These are phyloP conservation scores for Cavia porcellus DNA, from an alignment of 2,113 vertebrate genomes.

Conservation along the genomic window DNA sequence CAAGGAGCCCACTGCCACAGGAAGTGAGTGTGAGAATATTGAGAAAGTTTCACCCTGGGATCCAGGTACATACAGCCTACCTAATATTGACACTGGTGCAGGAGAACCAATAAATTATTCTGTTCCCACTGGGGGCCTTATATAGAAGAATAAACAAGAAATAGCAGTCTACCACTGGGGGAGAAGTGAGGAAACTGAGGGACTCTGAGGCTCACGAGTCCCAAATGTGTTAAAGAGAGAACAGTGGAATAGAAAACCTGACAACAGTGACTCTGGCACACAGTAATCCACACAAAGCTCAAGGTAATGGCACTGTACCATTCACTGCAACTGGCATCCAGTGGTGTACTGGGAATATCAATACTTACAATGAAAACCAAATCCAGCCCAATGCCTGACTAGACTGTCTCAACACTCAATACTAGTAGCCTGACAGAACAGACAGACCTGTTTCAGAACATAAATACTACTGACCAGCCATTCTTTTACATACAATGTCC, in stretches of 20 bases:
- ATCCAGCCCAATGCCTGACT: neutral
- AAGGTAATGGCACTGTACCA: neutral
- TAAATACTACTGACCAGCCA: neutral
- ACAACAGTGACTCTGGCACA: neutral
- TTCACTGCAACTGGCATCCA: neutral
- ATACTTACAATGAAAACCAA: conserved; percentile 3
- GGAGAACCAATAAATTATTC: conserved; percentile 21
- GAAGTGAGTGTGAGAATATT: neutral
- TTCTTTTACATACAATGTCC: neutral
- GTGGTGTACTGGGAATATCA: neutral
- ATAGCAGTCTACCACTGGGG: neutral
- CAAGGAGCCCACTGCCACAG: neutral
- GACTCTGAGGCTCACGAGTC: neutral
- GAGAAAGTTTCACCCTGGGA: neutral
- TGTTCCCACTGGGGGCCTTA: neutral
- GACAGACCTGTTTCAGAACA: neutral
- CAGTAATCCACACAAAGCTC: neutral
- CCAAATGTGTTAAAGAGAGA: neutral
- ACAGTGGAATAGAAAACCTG: neutral
- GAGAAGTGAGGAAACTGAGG: neutral
- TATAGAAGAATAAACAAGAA: conserved; percentile 9
- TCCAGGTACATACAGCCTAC: neutral
- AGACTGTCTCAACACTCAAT: neutral
- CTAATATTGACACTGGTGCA: neutral
- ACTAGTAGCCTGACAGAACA: neutral